Conservation (phyloP, 2,888 invertebrate species). For the Drosophila paranaensis region DNA sequence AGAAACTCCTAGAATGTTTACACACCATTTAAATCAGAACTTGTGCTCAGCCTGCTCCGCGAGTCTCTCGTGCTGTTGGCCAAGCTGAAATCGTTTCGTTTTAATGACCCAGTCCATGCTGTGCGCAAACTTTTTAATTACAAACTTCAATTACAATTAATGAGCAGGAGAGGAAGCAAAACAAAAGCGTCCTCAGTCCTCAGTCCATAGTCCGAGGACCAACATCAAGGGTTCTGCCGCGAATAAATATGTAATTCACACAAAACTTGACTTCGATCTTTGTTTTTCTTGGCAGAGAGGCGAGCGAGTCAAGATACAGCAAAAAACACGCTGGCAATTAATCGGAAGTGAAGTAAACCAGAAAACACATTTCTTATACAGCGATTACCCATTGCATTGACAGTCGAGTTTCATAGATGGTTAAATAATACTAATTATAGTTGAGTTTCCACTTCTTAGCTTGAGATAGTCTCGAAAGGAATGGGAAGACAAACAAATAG, state of each 20-base stretch:
- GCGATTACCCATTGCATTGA: not conserved
- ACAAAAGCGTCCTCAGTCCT: conserved; percentile 30
- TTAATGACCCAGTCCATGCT: conserved; percentile 74
- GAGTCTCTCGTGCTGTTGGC: conserved; percentile 32
- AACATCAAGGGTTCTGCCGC: conserved; percentile 26
- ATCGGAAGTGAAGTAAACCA: conserved; percentile 7
- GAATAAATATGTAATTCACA: conserved; percentile 12
- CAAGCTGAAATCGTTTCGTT: conserved; percentile 70
- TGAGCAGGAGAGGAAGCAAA: conserved; percentile 60
- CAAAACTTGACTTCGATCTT: conserved; percentile 9
- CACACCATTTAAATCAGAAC: conserved; percentile 80
- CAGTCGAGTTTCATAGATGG: conserved; percentile 2
- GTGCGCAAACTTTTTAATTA: conserved; percentile 76
- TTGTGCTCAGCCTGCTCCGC: conserved; percentile 37
- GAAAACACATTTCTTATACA: conserved; percentile 1
- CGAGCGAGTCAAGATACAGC: conserved; percentile 27
- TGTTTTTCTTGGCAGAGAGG: conserved; percentile 13
- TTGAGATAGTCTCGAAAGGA: not conserved
- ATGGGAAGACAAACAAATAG: not conserved
- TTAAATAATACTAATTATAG: conserved; percentile 5
- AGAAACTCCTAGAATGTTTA: conserved; percentile 66
- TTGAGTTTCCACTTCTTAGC: not conserved
- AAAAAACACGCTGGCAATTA: conserved; percentile 17
- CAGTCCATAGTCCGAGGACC: conserved; percentile 2
- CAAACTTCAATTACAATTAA: conserved; percentile 81